These are phyloP conservation scores for Bergia puertoricense DNA, from an alignment of 92 coral and sea anemone species.

Conservation along the genomic window DNA sequence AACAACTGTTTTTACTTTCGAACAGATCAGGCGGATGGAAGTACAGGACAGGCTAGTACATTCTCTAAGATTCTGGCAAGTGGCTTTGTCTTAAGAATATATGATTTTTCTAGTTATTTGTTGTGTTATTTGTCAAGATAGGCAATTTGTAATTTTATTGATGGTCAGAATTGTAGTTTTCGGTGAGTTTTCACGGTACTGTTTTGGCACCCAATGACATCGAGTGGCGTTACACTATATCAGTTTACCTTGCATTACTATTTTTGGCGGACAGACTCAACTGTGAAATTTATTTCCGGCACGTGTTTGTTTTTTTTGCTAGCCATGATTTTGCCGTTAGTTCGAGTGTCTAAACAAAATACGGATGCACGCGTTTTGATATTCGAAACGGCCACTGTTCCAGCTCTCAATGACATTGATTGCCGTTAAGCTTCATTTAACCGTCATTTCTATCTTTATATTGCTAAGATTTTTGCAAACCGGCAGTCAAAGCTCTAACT, in stretches of 20 bases:
- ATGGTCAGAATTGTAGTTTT: conserved; percentile 22
- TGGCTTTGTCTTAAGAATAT: conserved; percentile 16
- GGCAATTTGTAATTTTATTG: conserved; percentile 14
- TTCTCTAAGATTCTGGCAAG: conserved; percentile 26
- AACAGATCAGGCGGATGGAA: conserved; percentile 21
- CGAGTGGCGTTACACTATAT: conserved; percentile 20
- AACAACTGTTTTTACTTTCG: conserved; percentile 21
- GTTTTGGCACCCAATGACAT: conserved; percentile 13
- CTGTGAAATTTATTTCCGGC: conserved; percentile 26
- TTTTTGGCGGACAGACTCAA: conserved; percentile 8
- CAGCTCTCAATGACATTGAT: conserved; percentile 22
- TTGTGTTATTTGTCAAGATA: conserved; percentile 21
- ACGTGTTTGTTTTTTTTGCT: conserved; percentile 19
- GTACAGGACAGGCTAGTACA: conserved; percentile 25
- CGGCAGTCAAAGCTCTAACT: conserved; percentile 11
- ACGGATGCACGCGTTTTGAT: conserved; percentile 12
- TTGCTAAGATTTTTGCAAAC: conserved; percentile 19
- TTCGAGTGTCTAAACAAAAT: conserved; percentile 25
- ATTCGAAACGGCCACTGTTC: conserved; percentile 26
- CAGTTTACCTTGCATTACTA: conserved; percentile 17
- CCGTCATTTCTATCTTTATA: conserved; percentile 2
- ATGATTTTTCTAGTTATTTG: conserved; percentile 26
- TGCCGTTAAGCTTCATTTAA: conserved; percentile 15
- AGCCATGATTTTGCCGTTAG: conserved; percentile 23
- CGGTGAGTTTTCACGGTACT: conserved; percentile 13